Base-by-base conservation (phyloP, 1,140 invertebrate species). In the Conus betulinus region DNA sequence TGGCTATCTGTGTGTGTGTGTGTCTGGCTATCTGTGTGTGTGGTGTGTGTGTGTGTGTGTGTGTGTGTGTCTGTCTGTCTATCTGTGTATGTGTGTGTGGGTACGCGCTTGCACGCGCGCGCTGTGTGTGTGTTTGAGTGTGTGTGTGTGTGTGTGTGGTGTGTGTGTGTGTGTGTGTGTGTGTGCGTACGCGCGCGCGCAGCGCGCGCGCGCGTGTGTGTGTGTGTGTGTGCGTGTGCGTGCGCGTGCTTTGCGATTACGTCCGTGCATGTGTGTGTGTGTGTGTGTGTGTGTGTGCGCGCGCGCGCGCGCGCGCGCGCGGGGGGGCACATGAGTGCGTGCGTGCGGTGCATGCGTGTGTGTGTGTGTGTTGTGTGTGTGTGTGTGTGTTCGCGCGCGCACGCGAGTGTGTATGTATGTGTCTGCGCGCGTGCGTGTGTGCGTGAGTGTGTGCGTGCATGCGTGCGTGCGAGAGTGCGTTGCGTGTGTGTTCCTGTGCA, bases 321-420 rank as follows among this genome's bases (percentile, higher is more conserved):
- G 27, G 27, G 74, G 27, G 74, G n/a, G 74, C 15, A 25, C 7
- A 25, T 78, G n/a, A 0, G 76, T 39, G 76, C 4, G 10, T 13
- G 25, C 1, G 25, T 78, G 76, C 7, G 0, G 76, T 78, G 27
- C 39, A 25, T 51, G 76, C 39, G 76, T 71, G 67, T 71, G 67
- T 71, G 67, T 71, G 76, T 78, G 76, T 78, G 25, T 27, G 76
- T 78, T 27, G 76, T 78, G 76, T 27, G 25, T 27, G 76, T 78
- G 76, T 11, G 76, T 27, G 76, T 39, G 76, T 27, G 76, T 17
- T 17, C 39, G 74, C 27, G 74, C 39, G 74, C 10, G 74, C 39
- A 25, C 10, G 74, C 39, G 74, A 5, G 76, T 78, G 76, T 27
- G 76, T 78, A 25, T 27, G 76, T 39, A 25, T 27, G 76, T 78